phyloP scores from a whole-genome alignment of 2,797 vertebrate genomes.

The Scyliorhinus canicula region DNA sequence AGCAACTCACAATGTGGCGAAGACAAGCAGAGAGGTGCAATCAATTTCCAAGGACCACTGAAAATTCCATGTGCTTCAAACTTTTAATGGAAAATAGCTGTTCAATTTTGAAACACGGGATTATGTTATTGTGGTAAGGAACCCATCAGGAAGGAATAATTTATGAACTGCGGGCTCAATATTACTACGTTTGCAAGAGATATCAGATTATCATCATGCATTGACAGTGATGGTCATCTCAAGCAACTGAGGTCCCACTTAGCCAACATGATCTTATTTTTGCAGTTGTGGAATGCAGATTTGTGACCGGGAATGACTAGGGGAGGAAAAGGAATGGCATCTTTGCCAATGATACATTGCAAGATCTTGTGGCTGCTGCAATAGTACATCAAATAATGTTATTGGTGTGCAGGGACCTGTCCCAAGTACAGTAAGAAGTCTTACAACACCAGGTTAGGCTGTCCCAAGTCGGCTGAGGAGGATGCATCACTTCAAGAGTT shows the following conservation, averaged over 20 bases:
- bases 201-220: neutral
- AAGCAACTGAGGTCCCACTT: neutral
- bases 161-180: neutral
- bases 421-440: neutral
- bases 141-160: neutral
- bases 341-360: neutral
- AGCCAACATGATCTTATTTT: neutral
- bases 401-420: neutral
- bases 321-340: neutral
- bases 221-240: neutral
- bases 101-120: neutral
- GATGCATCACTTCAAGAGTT: neutral
- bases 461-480: no score
- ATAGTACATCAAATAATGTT: neutral
- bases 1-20: neutral
- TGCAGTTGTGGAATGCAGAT: neutral
- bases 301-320: neutral
- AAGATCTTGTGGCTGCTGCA: neutral
- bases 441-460: no score
- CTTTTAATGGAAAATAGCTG: neutral
- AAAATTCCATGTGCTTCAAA: constrained; percentile 3
- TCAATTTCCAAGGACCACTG: neutral
- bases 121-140: neutral
- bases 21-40: neutral
- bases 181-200: neutral